Evolutionary conservation across 2,888 invertebrate species (phyloP).

Genomic region (Orchesella flavescens): DNA sequence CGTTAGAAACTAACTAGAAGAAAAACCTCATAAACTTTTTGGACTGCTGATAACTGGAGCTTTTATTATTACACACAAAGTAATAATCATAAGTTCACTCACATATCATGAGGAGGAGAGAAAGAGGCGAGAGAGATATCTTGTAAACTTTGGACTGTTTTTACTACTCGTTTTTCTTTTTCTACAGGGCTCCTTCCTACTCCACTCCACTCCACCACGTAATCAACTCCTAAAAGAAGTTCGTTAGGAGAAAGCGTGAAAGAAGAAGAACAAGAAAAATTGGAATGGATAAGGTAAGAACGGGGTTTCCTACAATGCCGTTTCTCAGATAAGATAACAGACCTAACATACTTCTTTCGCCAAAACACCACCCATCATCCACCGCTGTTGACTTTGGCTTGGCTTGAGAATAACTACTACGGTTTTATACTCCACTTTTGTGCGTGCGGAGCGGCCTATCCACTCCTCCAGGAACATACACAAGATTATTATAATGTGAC

Average conservation of each 20-base stretch:
- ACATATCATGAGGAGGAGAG: background rate
- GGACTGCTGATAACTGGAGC: conserved; percentile 3
- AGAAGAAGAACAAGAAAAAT: no score
- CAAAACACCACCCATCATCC: background rate
- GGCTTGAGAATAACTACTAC: no score
- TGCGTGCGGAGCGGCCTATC: no score
- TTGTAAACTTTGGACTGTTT: background rate
- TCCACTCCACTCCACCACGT: background rate
- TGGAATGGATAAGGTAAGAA: no score
- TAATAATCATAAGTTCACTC: conserved; percentile 3
- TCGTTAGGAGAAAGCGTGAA: background rate
- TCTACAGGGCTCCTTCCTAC: background rate
- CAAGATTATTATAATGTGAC: conserved; percentile 10
- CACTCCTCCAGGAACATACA: no score
- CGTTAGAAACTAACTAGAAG: background rate
- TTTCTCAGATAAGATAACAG: background rate
- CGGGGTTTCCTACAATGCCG: background rate
- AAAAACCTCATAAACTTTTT: conserved; percentile 29
- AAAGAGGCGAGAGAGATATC: conserved; percentile 11
- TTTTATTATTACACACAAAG: conserved; percentile 7
- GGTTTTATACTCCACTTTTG: no score
- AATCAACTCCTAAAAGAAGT: background rate
- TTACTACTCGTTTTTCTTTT: background rate
- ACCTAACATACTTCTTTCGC: background rate
- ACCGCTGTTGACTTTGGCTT: no score